Conservation (phyloP, 2,888 invertebrate species). For the Phaedon cochleariae region DNA sequence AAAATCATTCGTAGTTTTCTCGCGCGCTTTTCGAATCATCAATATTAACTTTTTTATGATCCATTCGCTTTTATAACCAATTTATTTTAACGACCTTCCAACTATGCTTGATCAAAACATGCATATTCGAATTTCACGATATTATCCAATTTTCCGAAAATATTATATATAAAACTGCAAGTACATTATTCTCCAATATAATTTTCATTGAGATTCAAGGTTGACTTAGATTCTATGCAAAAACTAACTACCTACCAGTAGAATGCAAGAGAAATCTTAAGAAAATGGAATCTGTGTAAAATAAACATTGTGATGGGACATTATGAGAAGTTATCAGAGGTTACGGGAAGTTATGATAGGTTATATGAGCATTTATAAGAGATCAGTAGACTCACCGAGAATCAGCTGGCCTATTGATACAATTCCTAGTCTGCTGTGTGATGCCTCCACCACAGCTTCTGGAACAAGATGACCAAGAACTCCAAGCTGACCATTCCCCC, state of each 20-base stretch:
- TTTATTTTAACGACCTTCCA: conserved; percentile 27
- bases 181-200: no score
- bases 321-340: no score
- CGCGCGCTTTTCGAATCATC: background rate
- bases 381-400: conserved; percentile 49
- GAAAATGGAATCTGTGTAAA: no score
- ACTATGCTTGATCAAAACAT: conserved; percentile 3
- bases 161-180: no score
- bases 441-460: conserved; percentile 80
- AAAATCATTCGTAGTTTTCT: background rate
- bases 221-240: no score
- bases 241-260: no score
- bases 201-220: no score
- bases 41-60: conserved; percentile 31
- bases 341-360: no score
- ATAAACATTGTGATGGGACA: no score
- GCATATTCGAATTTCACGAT: background rate
- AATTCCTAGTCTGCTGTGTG: conserved; percentile 75
- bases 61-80: conserved; percentile 28
- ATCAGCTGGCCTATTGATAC: conserved; percentile 62
- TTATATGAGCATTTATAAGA: no score
- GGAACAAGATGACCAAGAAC: conserved; percentile 78
- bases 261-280: no score
- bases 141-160: background rate
- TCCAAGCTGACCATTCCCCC: conserved; percentile 76